A percentile compares a stretch with the other conserved stretches of the same genome.
Conservation (phyloP, 2,797 vertebrate species). For the Takifugu ocellatus region DNA sequence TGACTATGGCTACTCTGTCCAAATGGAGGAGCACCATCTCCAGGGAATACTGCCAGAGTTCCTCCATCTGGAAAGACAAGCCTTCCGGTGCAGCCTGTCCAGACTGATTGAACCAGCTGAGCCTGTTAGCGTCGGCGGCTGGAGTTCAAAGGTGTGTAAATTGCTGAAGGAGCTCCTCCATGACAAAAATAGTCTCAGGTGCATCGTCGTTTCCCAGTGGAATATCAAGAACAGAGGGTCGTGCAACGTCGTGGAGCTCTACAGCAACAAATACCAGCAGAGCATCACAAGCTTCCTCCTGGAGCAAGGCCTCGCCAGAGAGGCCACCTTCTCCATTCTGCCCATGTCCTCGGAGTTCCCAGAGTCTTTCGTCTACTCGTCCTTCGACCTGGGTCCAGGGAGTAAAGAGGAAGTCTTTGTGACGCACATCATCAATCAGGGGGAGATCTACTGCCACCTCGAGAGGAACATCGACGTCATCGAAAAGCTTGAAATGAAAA, state of each 20-base stretch:
- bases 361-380: constrained; percentile 83
- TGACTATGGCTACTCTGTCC: constrained; percentile 79
- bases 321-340: constrained; percentile 34
- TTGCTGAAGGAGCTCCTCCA: constrained; percentile 72
- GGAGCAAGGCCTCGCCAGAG: constrained; percentile 46
- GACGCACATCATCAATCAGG: constrained; percentile 79
- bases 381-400: constrained; percentile 78
- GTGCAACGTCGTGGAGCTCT: constrained; percentile 80
- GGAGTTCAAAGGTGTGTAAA: constrained; percentile 59
- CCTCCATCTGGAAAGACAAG: constrained; percentile 77
- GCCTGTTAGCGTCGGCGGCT: constrained; percentile 36
- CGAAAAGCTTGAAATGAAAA: constrained; percentile 70
- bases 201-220: constrained; percentile 71
- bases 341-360: constrained; percentile 57
- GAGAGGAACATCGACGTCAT: constrained; percentile 76
- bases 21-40: constrained; percentile 71
- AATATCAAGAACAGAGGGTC: constrained; percentile 63
- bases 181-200: constrained; percentile 65
- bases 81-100: constrained; percentile 83
- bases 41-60: constrained; percentile 77
- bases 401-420: constrained; percentile 81
- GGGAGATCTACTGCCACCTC: constrained; percentile 87
- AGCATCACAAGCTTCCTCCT: constrained; percentile 66
- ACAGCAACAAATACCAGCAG: constrained; percentile 50
- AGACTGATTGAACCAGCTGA: constrained; percentile 60